Base-by-base conservation (phyloP, 2,888 invertebrate species). In the Lumbricus terrestris region DNA sequence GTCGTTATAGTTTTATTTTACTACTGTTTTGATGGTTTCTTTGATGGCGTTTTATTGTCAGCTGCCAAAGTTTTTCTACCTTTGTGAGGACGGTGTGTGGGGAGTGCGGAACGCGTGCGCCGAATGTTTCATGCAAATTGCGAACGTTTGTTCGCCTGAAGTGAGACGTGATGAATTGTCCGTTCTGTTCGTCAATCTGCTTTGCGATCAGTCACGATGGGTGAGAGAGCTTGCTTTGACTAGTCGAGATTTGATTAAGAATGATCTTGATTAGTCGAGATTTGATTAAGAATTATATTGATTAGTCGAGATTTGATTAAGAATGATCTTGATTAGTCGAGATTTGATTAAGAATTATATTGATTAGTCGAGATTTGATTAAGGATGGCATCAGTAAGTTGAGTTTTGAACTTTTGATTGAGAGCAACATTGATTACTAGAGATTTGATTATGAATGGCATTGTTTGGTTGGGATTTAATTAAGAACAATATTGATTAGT, bases 61-160 rank as follows among this genome's bases (percentile, higher is more conserved):
- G 97, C 95, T 97, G 91, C 96, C 96, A 89, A 96, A 96, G 94
- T 97, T 97, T 95, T 95, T 96, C 91, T 95, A 96, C 91, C 95
- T 97, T 88, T 97, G 97, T 94, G 95, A 96, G 92, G 97, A 97
- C 95, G 95, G 96, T 88, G 96, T 96, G 35, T 97, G 97, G 97
- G 96, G 96, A 47, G 97, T 97, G 34, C 95, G 97, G 40, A 97
- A 97, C 95, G 96, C 96, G 0, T 97, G 97, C 94, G 97, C 97
- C 0, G 97, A 97, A 94, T 96, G 96, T 89, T 96, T 97, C 94
- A 96, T 96, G 95, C 96, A 96, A 23, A 96, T 97, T n/a, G 96
- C 97, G 0, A 96, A 96, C 92, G 96, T 96, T 35, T 96, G 96
- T 92, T 96, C 96, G 1, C 94, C 96, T 82, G 95, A 96, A 90